phyloP scores from a whole-genome alignment of 2,888 invertebrate species.

The Nycteola revayana region DNA sequence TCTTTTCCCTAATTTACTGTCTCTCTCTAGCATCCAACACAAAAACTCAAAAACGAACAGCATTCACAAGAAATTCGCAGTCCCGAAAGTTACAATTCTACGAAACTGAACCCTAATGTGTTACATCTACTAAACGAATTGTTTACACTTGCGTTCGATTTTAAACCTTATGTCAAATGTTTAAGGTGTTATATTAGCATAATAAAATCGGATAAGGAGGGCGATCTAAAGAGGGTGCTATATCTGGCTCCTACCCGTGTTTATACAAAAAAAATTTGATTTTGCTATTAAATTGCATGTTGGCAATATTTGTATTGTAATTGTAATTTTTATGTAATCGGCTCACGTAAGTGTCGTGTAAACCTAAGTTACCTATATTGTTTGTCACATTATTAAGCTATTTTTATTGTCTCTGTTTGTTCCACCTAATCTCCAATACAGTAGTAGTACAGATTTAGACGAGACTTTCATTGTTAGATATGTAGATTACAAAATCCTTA shows the following conservation, averaged over 20 bases:
- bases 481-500: no score
- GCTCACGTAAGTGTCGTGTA: conserved; percentile 15
- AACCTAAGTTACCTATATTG: no score
- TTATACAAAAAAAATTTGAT: conserved; percentile 61
- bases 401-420: no score
- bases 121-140: no score
- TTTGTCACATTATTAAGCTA: no score
- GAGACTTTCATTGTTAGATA: no score
- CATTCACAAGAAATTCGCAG: conserved; percentile 30
- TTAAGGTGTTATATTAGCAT: conserved; percentile 22
- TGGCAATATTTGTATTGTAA: conserved; percentile 59
- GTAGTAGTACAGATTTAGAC: no score
- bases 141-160: no score
- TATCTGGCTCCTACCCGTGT: conserved; percentile 40
- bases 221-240: conserved; percentile 31
- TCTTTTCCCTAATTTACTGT: no score
- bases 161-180: conserved; percentile 2
- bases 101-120: conserved; percentile 25
- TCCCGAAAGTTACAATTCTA: conserved; percentile 44
- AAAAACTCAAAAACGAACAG: conserved; percentile 3
- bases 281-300: conserved; percentile 56
- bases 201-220: conserved; percentile 16
- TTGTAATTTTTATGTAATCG: conserved; percentile 42
- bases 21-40: no score
- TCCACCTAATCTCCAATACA: no score